Conservation (phyloP, 2,888 invertebrate genomes). For the Sepiola atlantica region DNA sequence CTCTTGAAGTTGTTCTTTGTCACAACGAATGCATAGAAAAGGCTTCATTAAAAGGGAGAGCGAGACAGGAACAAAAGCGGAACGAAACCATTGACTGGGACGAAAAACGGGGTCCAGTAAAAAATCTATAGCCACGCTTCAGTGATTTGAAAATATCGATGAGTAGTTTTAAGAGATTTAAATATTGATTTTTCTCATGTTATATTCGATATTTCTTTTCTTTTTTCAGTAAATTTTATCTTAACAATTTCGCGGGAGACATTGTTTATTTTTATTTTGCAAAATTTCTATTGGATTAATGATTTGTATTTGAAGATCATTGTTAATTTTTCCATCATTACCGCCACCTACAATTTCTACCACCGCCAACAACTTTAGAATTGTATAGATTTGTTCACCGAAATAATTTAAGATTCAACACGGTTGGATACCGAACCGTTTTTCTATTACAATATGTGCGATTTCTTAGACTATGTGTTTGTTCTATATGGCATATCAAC, state of each 20-base stretch:
- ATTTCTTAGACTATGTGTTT: no score
- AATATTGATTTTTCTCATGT: background rate
- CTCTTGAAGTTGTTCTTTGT: no score
- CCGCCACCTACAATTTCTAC: background rate
- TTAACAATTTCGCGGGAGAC: background rate
- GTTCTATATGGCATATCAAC: no score
- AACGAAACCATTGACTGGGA: background rate
- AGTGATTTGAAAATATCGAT: background rate
- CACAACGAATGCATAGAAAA: no score
- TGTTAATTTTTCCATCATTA: background rate
- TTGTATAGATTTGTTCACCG: background rate
- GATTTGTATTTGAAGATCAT: background rate
- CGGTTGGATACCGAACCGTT: no score
- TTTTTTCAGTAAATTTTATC: background rate
- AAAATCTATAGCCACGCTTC: background rate
- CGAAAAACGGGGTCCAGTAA: background rate
- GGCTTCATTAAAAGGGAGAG: background rate
- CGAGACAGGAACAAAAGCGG: background rate
- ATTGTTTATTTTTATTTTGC: background rate
- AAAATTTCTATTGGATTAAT: background rate
- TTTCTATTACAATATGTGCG: no score
- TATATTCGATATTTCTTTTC: background rate
- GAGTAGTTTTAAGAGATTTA: background rate
- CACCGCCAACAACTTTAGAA: no score
- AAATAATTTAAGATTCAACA: background rate